These are phyloP conservation scores for Chaetogeoica ovagalla DNA, from an alignment of 2,888 invertebrate species.

Conservation along the genomic window DNA sequence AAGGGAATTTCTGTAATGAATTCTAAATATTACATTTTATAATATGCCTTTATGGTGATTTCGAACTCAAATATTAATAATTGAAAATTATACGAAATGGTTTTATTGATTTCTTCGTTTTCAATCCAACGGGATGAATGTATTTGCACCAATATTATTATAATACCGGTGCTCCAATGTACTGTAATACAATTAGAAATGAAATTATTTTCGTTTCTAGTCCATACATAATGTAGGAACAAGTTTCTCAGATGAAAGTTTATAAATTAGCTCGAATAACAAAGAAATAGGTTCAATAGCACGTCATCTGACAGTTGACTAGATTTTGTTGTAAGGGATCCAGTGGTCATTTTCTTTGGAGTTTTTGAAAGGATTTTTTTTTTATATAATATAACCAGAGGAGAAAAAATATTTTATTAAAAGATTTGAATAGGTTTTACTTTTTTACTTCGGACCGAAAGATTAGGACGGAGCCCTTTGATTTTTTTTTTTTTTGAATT, in stretches of 20 bases:
- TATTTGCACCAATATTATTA: too few species aligned
- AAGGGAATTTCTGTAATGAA: too few species aligned
- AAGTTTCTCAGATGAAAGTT: not conserved
- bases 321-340: not conserved
- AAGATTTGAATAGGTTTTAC: not conserved
- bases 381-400: not conserved
- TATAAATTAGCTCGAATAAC: not conserved
- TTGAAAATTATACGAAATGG: too few species aligned
- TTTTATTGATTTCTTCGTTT: too few species aligned
- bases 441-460: not conserved
- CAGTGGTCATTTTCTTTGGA: not conserved
- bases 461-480: not conserved
- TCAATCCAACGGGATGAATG: too few species aligned
- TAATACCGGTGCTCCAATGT: not conserved
- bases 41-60: too few species aligned
- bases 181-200: not conserved
- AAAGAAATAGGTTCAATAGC: not conserved
- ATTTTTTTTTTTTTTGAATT: not conserved
- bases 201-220: not conserved
- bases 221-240: not conserved
- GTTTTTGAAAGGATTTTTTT: not conserved
- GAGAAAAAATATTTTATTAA: not conserved
- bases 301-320: not conserved
- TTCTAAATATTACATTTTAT: too few species aligned
- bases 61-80: too few species aligned